These are phyloP conservation scores for Danaus plexippus DNA, from an alignment of 1,140 invertebrate genomes.

Conservation along the genomic window DNA sequence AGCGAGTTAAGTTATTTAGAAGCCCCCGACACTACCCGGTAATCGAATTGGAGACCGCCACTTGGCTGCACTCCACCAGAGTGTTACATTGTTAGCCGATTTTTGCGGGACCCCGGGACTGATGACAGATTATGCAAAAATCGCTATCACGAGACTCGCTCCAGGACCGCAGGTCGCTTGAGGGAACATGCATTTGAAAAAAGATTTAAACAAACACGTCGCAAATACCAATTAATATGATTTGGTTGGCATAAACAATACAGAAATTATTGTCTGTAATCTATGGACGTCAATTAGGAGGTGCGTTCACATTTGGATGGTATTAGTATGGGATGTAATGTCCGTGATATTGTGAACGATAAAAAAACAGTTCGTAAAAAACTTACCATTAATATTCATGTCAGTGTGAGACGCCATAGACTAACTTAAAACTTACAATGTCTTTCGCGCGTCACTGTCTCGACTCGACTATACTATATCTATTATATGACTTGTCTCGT, in stretches of 20 bases:
- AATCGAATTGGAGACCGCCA: slow-evolving; percentile 63
- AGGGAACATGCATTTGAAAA: slow-evolving; percentile 9
- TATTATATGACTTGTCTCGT: neutral
- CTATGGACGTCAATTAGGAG: neutral
- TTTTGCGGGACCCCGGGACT: slow-evolving; percentile 35
- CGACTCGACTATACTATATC: neutral
- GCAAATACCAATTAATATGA: slow-evolving; percentile 1
- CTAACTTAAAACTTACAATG: slow-evolving; percentile 24
- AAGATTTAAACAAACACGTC: slow-evolving; percentile 6
- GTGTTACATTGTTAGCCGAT: slow-evolving; percentile 64
- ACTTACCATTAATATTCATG: slow-evolving; percentile 33
- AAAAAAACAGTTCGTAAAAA: slow-evolving; percentile 25
- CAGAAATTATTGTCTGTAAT: neutral
- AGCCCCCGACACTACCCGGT: slow-evolving; percentile 54
- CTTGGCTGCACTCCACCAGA: slow-evolving; percentile 51
- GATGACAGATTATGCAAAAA: slow-evolving; percentile 26
- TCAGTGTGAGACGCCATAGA: slow-evolving; percentile 25
- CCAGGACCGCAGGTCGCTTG: slow-evolving; percentile 4
- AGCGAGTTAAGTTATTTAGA: slow-evolving; percentile 53
- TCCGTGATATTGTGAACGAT: slow-evolving; percentile 12
- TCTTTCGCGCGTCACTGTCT: slow-evolving; percentile 5
- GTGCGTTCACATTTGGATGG: slow-evolving; percentile 10
- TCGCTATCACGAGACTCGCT: slow-evolving; percentile 12
- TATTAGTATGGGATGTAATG: slow-evolving; percentile 16
- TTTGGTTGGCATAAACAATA: neutral